Base-by-base conservation (phyloP, 2,888 invertebrate genomes). In the Hipparchia semele region DNA sequence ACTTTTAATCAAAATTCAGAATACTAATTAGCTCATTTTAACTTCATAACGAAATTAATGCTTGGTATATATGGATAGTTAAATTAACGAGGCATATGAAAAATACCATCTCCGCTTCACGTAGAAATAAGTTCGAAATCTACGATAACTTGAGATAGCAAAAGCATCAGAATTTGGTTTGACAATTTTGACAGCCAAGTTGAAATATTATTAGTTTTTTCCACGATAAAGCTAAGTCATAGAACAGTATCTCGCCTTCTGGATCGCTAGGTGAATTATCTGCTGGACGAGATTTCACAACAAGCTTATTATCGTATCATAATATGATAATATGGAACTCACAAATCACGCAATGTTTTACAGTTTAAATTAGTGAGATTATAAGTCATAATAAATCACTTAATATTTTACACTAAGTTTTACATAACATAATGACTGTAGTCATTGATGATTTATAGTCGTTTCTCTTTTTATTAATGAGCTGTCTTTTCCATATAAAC, bases 391-490 rank as follows among this genome's bases (percentile, higher is more conserved):
- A 60, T 60, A 60, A 49, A 64, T 64, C 62, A 60, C 49, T 49
- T 49, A 64, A 49, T n/a, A 46, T 62, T 12, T 62, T 46, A 62
- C 46, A 46, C 39, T 39, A 49, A 6, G 7, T 49, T 49, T 49
- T 49, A 49, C 49, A 8, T 64, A 49, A 49, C 49, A 64, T 64
- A 64, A 64, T 49, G 46, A 49, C 39, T 5, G 39, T 39, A 39
- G 39, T 39, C 39, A 39, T 39, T 39, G 1, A 64, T 49, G 49
- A 64, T 49, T 64, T 64, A 64, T 64, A 46, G 62, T 23, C 13
- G 62, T 64, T 64, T 64, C 62, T 23, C 62, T 64, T 64, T 64
- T 64, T 49, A 64, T 64, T 64, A 64, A 64, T 64, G 62, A 64
- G 1, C 49, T 23, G 62, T 64, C 62, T 23, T 46, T 49, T 39